Conservation (phyloP, 2,797 vertebrate genomes). For the Rhabdomys pumilio region DNA sequence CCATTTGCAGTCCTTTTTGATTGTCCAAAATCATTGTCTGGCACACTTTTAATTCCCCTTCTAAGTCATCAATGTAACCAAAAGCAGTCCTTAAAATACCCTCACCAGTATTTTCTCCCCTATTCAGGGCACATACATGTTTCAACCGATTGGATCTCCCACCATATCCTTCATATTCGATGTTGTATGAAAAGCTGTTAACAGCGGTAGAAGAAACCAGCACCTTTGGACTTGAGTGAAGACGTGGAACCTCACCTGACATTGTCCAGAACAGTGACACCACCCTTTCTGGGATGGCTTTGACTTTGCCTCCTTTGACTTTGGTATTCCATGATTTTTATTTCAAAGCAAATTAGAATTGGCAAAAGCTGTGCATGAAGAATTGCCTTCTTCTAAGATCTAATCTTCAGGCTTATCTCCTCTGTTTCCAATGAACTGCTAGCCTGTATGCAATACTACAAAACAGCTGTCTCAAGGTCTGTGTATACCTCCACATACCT, state of each 20-base stretch:
- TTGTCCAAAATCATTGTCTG: not conserved
- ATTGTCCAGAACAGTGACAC: constrained; percentile 87
- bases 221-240: constrained; percentile 96
- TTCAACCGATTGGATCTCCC: constrained; percentile 99
- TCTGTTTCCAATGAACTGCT: constrained; percentile 90
- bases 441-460: constrained; percentile 92
- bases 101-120: constrained; percentile 70
- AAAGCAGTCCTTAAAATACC: not conserved
- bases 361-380: constrained; percentile 92
- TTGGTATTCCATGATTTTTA: constrained; percentile 88
- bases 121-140: constrained; percentile 96
- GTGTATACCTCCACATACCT: constrained; percentile 92
- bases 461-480: constrained; percentile 90
- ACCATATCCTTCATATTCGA: constrained; percentile 96
- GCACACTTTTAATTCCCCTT: constrained; percentile 1
- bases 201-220: constrained; percentile 99
- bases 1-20: not conserved
- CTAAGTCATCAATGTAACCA: not conserved
- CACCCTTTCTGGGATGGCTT: constrained; percentile 82
- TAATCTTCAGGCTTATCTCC: constrained; percentile 91
- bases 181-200: constrained; percentile 97
- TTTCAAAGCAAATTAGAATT: constrained; percentile 88
- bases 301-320: constrained; percentile 85
- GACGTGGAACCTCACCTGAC: constrained; percentile 81
- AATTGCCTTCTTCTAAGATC: constrained; percentile 89